These are phyloP conservation scores for Eupithecia pulchellata DNA, from an alignment of 2,888 invertebrate species.

Conservation along the genomic window DNA sequence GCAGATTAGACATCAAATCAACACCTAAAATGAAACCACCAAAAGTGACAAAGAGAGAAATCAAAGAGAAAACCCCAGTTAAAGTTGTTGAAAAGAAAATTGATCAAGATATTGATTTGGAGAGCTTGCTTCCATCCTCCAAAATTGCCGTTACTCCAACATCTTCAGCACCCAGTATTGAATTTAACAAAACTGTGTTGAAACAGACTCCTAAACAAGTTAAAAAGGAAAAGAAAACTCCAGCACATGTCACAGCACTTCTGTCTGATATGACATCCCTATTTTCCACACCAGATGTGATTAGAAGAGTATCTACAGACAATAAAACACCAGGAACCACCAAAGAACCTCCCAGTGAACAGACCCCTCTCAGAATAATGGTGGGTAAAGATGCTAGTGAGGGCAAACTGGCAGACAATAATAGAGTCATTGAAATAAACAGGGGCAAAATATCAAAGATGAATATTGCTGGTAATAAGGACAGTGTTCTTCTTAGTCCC, in stretches of 20 bases:
- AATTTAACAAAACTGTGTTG: conserved; percentile 69
- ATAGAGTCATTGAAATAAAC: conserved; percentile 46
- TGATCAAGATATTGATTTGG: conserved; percentile 59
- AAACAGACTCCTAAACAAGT: conserved; percentile 73
- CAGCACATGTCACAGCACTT: conserved; percentile 84
- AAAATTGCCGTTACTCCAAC: conserved; percentile 53
- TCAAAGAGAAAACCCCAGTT: conserved; percentile 65
- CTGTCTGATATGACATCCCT: conserved; percentile 88
- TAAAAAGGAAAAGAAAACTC: conserved; percentile 85
- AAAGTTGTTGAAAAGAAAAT: conserved; percentile 59
- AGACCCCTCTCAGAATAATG: conserved; percentile 46
- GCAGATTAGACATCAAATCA: conserved; percentile 66
- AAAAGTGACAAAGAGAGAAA: conserved; percentile 67
- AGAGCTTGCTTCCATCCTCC: conserved; percentile 58
- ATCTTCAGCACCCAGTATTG: conserved; percentile 48
- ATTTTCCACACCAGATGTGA: conserved; percentile 92
- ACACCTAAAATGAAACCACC: conserved; percentile 64
- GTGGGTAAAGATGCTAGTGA: conserved; percentile 40
- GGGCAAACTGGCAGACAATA: conserved; percentile 46
- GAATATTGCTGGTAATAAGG: conserved; percentile 40
- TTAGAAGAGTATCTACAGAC: conserved; percentile 87
- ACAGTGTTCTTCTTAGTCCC: conserved; percentile 40
- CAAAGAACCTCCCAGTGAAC: conserved; percentile 69
- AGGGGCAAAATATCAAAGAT: conserved; percentile 47
- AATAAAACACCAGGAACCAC: conserved; percentile 76